phyloP scores from a whole-genome alignment of 2,888 invertebrate species.

The Lampropteryx suffumata region DNA sequence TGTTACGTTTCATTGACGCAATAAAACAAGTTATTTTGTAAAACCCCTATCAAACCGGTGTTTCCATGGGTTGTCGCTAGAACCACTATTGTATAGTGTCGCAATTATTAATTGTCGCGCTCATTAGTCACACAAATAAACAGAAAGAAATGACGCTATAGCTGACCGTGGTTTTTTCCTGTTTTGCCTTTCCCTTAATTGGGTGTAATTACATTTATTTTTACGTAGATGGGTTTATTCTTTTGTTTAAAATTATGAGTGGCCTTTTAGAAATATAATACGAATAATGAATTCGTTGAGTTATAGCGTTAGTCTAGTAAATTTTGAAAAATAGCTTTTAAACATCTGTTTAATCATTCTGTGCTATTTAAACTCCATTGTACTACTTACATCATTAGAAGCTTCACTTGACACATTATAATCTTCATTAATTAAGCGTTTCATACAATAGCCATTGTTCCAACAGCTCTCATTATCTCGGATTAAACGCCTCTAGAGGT shows the following conservation, averaged over 20 bases:
- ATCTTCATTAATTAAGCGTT: conserved; percentile 12
- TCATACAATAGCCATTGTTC: conserved; percentile 26
- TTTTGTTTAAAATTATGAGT: no score
- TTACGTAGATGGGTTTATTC: no score
- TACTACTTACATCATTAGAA: neutral
- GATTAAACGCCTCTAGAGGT: no score
- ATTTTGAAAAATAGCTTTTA: no score
- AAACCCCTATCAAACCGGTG: conserved; percentile 3
- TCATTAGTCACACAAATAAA: neutral
- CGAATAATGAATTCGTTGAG: no score
- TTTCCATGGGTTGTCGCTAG: conserved; percentile 2
- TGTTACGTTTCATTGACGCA: neutral
- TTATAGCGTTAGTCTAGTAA: no score
- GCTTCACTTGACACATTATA: neutral
- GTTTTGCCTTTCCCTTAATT: neutral
- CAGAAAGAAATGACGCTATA: neutral
- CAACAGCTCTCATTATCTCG: conserved; percentile 7
- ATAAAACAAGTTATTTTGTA: neutral
- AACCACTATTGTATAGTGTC: neutral
- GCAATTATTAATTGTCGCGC: neutral
- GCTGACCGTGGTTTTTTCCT: neutral
- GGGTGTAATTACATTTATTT: no score
- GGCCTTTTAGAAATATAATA: no score
- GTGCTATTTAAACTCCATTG: no score
- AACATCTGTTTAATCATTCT: no score